Percentiles rank a stretch among this genome's conserved stretches.
Evolutionary conservation across 2,888 invertebrate species (phyloP).

Genomic region (Petrophora chlorosata): DNA sequence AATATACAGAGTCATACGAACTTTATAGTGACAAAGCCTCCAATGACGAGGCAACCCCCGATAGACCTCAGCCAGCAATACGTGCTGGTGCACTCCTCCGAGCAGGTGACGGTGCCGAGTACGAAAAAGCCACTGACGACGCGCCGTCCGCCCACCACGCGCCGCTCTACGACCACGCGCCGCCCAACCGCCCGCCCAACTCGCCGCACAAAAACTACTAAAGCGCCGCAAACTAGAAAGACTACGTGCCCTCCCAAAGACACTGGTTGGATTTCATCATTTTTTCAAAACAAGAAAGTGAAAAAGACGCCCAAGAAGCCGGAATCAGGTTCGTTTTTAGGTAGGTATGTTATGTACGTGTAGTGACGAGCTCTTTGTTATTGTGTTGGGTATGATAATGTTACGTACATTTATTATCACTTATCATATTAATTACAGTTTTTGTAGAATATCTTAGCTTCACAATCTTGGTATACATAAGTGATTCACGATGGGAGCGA

Average conservation of each 20-base stretch:
- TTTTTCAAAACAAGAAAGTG: conserved; percentile 58
- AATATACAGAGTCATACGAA: conserved; percentile 78
- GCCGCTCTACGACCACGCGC: conserved; percentile 39
- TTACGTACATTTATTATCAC: too few species aligned
- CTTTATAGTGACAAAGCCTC: conserved; percentile 68
- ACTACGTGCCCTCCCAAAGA: conserved; percentile 60
- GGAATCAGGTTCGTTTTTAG: conserved; percentile 72
- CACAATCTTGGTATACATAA: too few species aligned
- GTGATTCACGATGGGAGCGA: too few species aligned
- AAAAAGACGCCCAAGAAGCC: conserved; percentile 59
- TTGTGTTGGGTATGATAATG: too few species aligned
- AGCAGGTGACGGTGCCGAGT: conserved; percentile 34
- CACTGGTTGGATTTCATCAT: conserved; percentile 63
- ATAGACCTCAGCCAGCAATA: conserved; percentile 54
- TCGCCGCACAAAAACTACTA: conserved; percentile 55
- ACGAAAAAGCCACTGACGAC: conserved; percentile 44
- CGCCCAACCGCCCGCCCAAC: conserved; percentile 41
- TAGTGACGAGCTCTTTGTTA: too few species aligned
- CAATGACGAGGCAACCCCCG: conserved; percentile 44
- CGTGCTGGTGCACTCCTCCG: conserved; percentile 52
- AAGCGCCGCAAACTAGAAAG: conserved; percentile 53
- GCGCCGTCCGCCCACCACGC: conserved; percentile 40
- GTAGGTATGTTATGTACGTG: conserved; percentile 51
- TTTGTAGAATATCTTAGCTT: too few species aligned
- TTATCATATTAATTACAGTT: too few species aligned